Evolutionary conservation across 2,888 invertebrate genomes (phyloP).

Genomic region (Reticulitermes lucifugus): DNA sequence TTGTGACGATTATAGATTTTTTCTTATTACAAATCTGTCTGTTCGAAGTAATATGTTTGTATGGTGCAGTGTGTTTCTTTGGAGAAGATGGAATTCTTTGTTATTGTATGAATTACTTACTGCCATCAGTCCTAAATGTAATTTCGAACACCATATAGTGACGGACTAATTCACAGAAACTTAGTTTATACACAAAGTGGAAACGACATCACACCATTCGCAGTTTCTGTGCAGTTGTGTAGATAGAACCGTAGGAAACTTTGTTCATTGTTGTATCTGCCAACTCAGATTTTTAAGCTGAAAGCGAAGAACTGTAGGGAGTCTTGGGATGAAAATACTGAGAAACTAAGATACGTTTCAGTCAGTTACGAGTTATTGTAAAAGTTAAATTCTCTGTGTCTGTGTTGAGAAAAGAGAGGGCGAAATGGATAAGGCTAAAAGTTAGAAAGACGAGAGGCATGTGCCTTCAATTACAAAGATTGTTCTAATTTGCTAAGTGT

Average conservation of each 20-base stretch:
- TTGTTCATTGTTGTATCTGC: background rate
- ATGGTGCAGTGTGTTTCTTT: no score
- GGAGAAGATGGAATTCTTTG: no score
- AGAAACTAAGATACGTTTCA: background rate
- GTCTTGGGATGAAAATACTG: background rate
- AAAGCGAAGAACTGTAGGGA: background rate
- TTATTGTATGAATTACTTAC: no score
- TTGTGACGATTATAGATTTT: no score
- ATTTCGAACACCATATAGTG: no score
- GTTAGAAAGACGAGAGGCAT: background rate
- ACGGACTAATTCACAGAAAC: background rate
- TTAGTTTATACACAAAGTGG: background rate
- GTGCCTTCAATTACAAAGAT: background rate
- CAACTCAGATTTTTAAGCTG: background rate
- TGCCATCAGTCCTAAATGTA: no score
- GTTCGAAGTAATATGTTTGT: no score
- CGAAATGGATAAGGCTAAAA: background rate
- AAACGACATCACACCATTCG: background rate
- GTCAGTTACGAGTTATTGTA: background rate
- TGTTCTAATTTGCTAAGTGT: background rate
- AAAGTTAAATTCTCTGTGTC: background rate
- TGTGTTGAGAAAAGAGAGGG: background rate
- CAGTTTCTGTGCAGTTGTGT: background rate
- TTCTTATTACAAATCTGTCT: no score
- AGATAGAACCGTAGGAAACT: background rate